Conservation (phyloP, 2,113 vertebrate species). For the Theristicus caerulescens region DNA sequence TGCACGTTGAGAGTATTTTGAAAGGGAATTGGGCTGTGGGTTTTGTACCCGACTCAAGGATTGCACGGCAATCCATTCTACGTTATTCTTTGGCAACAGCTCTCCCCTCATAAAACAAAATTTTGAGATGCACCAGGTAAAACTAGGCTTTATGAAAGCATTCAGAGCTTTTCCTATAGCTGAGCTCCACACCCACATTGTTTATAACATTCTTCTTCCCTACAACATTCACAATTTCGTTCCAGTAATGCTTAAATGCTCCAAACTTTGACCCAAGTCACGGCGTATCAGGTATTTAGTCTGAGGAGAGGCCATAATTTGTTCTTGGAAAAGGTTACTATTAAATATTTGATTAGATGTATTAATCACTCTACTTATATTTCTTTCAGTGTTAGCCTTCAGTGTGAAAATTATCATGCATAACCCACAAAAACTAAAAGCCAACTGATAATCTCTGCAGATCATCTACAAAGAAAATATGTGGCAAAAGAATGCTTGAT, state of each 20-base stretch:
- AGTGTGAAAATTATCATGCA: conserved; percentile 15
- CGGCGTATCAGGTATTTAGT: neutral
- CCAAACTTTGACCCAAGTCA: neutral
- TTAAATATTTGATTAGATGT: neutral
- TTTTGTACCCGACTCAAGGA: neutral
- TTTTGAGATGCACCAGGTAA: neutral
- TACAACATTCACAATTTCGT: neutral
- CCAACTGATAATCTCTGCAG: neutral
- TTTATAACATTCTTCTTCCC: neutral
- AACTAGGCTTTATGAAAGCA: neutral
- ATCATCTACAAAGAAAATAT: neutral
- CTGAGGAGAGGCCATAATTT: neutral
- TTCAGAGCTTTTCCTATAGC: neutral
- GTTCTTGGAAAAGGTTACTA: neutral
- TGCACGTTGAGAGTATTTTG: fast-evolving
- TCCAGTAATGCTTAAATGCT: neutral
- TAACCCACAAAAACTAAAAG: neutral
- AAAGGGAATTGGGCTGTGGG: neutral
- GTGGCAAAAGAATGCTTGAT: conserved; percentile 58
- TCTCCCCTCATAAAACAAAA: neutral
- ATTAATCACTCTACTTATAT: neutral
- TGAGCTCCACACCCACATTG: neutral
- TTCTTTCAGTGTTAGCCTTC: neutral
- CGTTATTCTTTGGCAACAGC: neutral
- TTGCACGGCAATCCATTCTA: neutral